These are phyloP conservation scores for Neomorphus geoffroyi DNA, from an alignment of 2,797 vertebrate genomes.

Conservation along the genomic window DNA sequence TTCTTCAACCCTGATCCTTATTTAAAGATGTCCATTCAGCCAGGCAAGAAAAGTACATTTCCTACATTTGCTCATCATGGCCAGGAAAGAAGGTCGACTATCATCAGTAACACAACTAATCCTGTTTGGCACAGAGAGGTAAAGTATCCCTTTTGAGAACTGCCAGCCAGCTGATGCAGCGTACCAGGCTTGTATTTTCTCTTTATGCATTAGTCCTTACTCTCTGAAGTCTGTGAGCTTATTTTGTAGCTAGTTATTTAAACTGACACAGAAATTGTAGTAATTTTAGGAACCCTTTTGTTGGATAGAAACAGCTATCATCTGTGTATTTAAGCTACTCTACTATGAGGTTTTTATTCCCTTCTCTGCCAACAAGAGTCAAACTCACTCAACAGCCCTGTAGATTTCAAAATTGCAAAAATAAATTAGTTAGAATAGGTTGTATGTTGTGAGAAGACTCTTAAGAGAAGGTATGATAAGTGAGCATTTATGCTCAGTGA, in stretches of 20 bases:
- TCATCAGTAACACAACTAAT: slow-evolving; percentile 97
- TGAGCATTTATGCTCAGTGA: background rate
- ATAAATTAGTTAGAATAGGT: slow-evolving; percentile 1
- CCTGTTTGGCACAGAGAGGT: slow-evolving; percentile 98
- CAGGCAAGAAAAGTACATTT: slow-evolving; percentile 94
- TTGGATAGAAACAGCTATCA: background rate
- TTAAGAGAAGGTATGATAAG: background rate
- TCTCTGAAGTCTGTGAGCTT: background rate
- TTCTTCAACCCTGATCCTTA: slow-evolving; percentile 99
- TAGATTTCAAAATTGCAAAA: background rate
- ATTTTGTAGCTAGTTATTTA: slow-evolving; percentile 3
- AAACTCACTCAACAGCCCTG: background rate
- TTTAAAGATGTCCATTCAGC: slow-evolving; percentile 98
- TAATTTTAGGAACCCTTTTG: background rate
- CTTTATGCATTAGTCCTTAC: background rate
- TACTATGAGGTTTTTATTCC: background rate
- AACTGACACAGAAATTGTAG: background rate
- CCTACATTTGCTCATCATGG: slow-evolving; percentile 95
- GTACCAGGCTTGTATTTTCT: background rate
- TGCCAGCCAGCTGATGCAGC: background rate
- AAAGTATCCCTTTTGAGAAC: background rate
- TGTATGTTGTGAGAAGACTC: background rate
- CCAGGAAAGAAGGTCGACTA: slow-evolving; percentile 92
- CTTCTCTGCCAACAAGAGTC: background rate
- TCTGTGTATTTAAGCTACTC: background rate